Conservation (phyloP, 2,113 vertebrate species). For the Ia io region DNA sequence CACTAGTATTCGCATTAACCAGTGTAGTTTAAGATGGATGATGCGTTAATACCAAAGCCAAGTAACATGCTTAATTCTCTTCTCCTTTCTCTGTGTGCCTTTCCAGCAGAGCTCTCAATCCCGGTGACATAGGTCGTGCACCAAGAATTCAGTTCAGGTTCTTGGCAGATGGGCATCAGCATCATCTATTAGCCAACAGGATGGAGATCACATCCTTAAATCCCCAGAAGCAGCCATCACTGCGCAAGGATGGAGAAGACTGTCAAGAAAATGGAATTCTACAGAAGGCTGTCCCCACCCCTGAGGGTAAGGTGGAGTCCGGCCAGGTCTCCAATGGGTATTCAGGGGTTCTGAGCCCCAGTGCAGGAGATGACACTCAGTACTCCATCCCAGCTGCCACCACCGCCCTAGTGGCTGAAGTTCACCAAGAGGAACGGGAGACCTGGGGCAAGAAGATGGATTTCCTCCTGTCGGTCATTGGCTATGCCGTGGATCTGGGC, state of each 20-base stretch:
- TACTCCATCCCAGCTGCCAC: slow-evolving; percentile 83
- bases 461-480: slow-evolving; percentile 97
- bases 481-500: slow-evolving; percentile 97
- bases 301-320: slow-evolving; percentile 78
- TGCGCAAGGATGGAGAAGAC: slow-evolving; percentile 80
- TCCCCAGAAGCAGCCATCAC: slow-evolving; percentile 72
- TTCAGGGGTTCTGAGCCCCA: slow-evolving; percentile 85
- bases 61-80: neutral
- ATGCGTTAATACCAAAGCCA: neutral
- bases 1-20: neutral
- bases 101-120: slow-evolving; percentile 43
- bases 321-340: slow-evolving; percentile 91
- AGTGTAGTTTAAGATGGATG: neutral
- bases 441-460: slow-evolving; percentile 99
- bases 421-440: slow-evolving; percentile 84
- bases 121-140: slow-evolving; percentile 11
- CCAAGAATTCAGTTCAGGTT: neutral
- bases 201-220: slow-evolving; percentile 88
- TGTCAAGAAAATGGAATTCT: slow-evolving; percentile 86
- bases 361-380: slow-evolving; percentile 67
- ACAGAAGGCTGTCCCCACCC: slow-evolving; percentile 74
- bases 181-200: slow-evolving; percentile 47
- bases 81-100: slow-evolving; percentile 32
- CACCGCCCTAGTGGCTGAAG: slow-evolving; percentile 75
- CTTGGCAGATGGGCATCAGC: slow-evolving; percentile 62